phyloP scores from a whole-genome alignment of 1,140 invertebrate genomes.

The Sipha flava region DNA sequence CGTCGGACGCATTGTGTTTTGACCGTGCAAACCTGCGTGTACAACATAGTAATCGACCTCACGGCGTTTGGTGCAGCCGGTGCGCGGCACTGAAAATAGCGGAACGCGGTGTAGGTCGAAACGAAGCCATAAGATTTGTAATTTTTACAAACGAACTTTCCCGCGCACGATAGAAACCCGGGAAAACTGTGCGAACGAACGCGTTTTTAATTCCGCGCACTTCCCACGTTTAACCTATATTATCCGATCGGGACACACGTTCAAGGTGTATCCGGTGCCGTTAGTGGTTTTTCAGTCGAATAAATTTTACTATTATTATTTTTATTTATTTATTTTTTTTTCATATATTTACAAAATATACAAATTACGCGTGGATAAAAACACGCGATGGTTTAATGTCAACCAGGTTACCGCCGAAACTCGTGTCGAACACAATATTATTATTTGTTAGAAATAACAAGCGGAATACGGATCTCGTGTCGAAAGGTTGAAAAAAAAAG shows the following conservation, averaged over 20 bases:
- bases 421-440: too few relatives aligned
- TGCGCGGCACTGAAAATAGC: neutral
- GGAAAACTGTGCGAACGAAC: neutral
- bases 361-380: too few relatives aligned
- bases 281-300: neutral
- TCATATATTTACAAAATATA: too few relatives aligned
- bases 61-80: neutral
- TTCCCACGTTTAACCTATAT: conserved; percentile 26
- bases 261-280: neutral
- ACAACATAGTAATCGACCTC: neutral
- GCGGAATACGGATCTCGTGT: too few relatives aligned
- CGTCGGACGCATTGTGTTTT: neutral
- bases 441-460: too few relatives aligned
- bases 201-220: neutral
- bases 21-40: neutral
- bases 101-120: neutral
- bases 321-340: too few relatives aligned
- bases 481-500: too few relatives aligned
- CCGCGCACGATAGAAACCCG: neutral
- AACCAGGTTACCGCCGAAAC: neutral
- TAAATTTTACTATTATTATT: too few relatives aligned
- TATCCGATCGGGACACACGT: neutral
- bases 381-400: too few relatives aligned
- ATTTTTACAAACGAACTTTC: neutral
- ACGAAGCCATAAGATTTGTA: neutral